Percentiles rank a stretch among this genome's conserved stretches.
Evolutionary conservation across 2,888 invertebrate species (phyloP).

Genomic region (Dolomedes plantarius): DNA sequence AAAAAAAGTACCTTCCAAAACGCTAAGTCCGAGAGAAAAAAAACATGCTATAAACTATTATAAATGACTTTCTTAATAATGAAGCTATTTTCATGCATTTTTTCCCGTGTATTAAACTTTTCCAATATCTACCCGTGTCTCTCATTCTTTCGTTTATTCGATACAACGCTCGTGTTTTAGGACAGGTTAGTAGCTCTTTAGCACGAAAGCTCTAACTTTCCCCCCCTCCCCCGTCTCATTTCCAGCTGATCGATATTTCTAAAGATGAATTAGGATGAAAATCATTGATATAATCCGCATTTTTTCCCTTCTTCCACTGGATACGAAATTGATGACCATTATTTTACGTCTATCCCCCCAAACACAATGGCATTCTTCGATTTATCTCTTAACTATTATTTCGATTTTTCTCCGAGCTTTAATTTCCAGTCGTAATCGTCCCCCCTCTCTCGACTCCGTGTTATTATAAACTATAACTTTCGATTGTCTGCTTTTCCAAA

Average conservation of each 20-base stretch:
- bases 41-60: not conserved
- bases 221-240: too few relatives aligned
- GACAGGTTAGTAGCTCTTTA: not conserved
- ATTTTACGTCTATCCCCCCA: not conserved
- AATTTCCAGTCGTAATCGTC: not conserved
- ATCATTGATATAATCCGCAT: not conserved
- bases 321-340: not conserved
- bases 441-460: not conserved
- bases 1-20: too few relatives aligned
- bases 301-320: not conserved
- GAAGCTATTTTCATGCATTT: not conserved
- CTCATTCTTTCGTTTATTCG: not conserved
- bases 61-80: not conserved
- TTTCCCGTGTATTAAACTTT: constrained; percentile 4
- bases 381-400: constrained; percentile 8
- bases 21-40: too few relatives aligned
- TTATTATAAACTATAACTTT: not conserved
- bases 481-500: not conserved
- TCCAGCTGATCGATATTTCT: not conserved
- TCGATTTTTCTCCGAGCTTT: not conserved
- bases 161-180: not conserved
- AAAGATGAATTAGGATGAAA: constrained; percentile 9
- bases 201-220: not conserved
- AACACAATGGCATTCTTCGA: not conserved
- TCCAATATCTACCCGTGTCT: not conserved